These are phyloP conservation scores for Eutrigla gurnardus DNA, from an alignment of 2,797 vertebrate species.

Conservation along the genomic window DNA sequence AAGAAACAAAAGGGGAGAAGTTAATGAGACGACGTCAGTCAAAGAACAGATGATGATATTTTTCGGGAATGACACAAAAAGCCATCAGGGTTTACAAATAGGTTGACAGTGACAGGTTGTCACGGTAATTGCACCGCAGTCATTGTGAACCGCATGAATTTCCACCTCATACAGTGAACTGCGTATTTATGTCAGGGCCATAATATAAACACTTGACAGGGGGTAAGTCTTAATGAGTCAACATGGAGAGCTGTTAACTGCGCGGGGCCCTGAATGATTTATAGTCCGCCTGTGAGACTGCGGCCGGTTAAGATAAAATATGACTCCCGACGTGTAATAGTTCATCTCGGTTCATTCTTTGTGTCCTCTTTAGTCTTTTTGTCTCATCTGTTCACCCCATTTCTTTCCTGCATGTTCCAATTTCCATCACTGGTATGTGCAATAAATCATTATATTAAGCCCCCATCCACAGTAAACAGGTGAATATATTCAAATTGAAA, in stretches of 20 bases:
- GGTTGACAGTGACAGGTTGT: constrained; percentile 36
- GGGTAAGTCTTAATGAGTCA: constrained; percentile 66
- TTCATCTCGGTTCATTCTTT: constrained; percentile 5
- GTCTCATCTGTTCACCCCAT: not conserved
- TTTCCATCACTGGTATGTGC: not conserved
- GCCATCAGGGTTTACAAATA: constrained; percentile 41
- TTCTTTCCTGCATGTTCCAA: not conserved
- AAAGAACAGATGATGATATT: not conserved
- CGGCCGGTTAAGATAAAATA: constrained; percentile 36
- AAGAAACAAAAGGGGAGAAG: not conserved
- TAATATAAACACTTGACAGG: constrained; percentile 68
- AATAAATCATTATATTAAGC: not conserved
- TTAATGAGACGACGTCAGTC: not conserved
- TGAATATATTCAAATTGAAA: not conserved
- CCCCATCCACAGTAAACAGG: not conserved
- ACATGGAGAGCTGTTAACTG: constrained; percentile 56
- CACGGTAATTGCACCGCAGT: constrained; percentile 48
- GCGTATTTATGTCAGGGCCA: constrained; percentile 51
- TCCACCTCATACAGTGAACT: constrained; percentile 57
- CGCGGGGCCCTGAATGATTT: constrained; percentile 66
- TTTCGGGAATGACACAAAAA: constrained; percentile 11
- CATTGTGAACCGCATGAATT: constrained; percentile 50
- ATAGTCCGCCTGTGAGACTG: constrained; percentile 42
- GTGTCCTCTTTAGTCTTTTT: not conserved
- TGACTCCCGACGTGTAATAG: not conserved